Percentiles rank a stretch among this genome's conserved stretches.
Evolutionary conservation across 2,888 invertebrate genomes (phyloP).

Genomic region (Kuschelorhynchus macadamiae): DNA sequence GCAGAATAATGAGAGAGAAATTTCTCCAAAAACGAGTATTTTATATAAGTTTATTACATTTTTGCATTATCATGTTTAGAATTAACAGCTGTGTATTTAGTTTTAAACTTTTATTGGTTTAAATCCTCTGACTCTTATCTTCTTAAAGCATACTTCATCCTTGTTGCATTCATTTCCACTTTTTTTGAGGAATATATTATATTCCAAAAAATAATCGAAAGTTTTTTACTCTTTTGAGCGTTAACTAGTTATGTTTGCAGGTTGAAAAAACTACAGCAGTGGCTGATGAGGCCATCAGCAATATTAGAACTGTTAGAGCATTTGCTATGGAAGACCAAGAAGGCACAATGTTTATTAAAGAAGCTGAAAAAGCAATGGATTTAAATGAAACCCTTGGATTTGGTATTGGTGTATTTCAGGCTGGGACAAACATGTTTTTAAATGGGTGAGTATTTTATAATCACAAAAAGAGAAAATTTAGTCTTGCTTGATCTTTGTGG

Average conservation of each 20-base stretch:
- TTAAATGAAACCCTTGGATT: constrained; percentile 86
- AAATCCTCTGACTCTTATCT: not conserved
- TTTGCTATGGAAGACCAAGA: constrained; percentile 95
- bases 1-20: too few species aligned
- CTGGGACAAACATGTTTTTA: constrained; percentile 87
- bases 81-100: too few species aligned
- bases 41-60: too few species aligned
- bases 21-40: too few species aligned
- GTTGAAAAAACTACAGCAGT: constrained; percentile 88
- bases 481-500: not conserved
- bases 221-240: not conserved
- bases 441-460: constrained; percentile 74
- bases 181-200: not conserved
- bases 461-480: not conserved
- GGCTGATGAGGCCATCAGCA: constrained; percentile 94
- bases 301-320: constrained; percentile 93
- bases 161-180: not conserved
- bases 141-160: not conserved
- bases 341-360: constrained; percentile 77
- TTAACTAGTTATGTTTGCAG: constrained; percentile 66
- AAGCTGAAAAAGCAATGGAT: constrained; percentile 80
- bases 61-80: too few species aligned
- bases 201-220: not conserved
- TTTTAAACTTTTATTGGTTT: not conserved
- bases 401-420: constrained; percentile 94